Percentiles rank a stretch among this genome's conserved stretches.
Evolutionary conservation across 1,140 invertebrate genomes (phyloP).

Genomic region (Lepidostoma basale): DNA sequence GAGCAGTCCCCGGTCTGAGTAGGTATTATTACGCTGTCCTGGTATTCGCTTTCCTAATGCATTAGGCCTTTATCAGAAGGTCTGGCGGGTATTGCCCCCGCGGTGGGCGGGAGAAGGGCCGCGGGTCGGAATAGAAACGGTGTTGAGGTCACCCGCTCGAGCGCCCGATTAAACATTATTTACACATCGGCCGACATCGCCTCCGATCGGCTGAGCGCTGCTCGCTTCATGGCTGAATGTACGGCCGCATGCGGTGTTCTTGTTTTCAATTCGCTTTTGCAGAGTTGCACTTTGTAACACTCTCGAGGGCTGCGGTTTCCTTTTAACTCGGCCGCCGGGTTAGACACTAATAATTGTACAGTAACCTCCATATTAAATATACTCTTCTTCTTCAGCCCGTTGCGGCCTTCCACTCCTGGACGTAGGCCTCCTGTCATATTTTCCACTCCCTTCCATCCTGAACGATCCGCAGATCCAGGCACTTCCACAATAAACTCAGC

Average conservation of each 20-base stretch:
- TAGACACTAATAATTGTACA: too few relatives aligned
- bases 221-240: not conserved
- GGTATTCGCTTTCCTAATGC: constrained; percentile 19
- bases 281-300: too few relatives aligned
- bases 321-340: too few relatives aligned
- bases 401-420: too few relatives aligned
- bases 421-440: too few relatives aligned
- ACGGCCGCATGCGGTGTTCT: not conserved
- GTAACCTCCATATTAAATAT: too few relatives aligned
- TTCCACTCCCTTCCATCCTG: too few relatives aligned
- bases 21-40: constrained; percentile 8
- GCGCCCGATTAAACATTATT: constrained; percentile 32
- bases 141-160: constrained; percentile 52
- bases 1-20: too few relatives aligned
- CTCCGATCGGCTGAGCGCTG: constrained; percentile 12
- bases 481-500: too few relatives aligned
- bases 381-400: too few relatives aligned
- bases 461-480: too few relatives aligned
- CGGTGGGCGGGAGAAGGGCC: constrained; percentile 35
- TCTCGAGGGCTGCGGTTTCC: too few relatives aligned
- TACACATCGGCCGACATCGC: constrained; percentile 24
- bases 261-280: constrained; percentile 27
- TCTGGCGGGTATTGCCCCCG: constrained; percentile 14
- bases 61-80: constrained; percentile 27
- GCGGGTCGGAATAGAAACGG: constrained; percentile 46